These are phyloP conservation scores for Enteromius mattozi DNA, from an alignment of 2,797 vertebrate species.

Conservation along the genomic window DNA sequence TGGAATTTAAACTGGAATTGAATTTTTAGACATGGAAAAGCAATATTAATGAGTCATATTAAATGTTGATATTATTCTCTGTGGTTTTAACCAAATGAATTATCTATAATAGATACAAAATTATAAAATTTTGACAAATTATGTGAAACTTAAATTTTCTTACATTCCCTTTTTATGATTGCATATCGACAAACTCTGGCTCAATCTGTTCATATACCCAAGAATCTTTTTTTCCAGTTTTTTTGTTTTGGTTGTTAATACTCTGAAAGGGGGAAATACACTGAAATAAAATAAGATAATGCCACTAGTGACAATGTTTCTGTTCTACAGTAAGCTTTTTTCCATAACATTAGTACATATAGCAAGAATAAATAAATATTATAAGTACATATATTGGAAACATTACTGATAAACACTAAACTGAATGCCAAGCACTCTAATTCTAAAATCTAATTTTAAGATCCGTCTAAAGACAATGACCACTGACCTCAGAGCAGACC, in stretches of 20 bases:
- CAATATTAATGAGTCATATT: neutral
- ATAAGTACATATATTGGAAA: neutral
- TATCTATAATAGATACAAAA: neutral
- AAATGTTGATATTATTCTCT: neutral
- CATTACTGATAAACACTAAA: neutral
- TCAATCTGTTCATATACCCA: neutral
- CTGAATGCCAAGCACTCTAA: neutral
- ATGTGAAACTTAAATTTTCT: neutral
- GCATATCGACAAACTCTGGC: neutral
- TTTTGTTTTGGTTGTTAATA: neutral
- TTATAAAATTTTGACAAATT: neutral
- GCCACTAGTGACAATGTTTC: neutral
- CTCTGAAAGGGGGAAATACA: neutral
- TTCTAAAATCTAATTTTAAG: neutral
- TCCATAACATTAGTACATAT: neutral
- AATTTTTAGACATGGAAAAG: neutral
- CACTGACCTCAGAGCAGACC: slow-evolving; percentile 4
- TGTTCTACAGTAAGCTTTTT: neutral
- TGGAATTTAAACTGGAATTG: neutral
- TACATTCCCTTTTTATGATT: neutral
- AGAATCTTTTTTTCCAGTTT: neutral
- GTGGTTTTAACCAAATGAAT: neutral
- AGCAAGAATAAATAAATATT: neutral
- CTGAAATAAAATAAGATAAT: neutral
- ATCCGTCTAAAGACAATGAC: neutral